Evolutionary conservation across 2,113 vertebrate species (phyloP), one percentile per base, ranked within the genome.

Genomic region (Mormoops blainvillei): DNA sequence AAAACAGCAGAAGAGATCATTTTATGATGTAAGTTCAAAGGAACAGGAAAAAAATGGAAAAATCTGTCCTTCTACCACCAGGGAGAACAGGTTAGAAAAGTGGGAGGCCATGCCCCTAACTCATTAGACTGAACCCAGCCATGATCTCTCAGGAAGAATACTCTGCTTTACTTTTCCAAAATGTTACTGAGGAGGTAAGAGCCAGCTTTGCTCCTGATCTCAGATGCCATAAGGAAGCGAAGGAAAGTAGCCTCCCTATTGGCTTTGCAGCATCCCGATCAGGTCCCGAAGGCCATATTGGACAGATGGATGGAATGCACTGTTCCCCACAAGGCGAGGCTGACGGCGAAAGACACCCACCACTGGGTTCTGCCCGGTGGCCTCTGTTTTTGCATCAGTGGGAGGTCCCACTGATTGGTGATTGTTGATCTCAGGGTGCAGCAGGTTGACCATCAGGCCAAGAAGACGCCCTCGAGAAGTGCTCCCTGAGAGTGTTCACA

Each of bases 261-360:
- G 80, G 24, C 24, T 41, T 36, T 16, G 4, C 3, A 5, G 36
- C 0, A 0, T 7, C 6, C 16, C 1, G 2, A 15, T 12, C 20
- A n/a, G 22, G 13, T 5, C 77, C 48, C 20, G 24, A 36, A 31
- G n/a, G 36, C 10, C 2, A 26, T 0, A 31, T 1, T 15, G 48
- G 43, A 19, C 11, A 71, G 52, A 45, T 6, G 1, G 0, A 1
- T 2, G 50, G 12, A 19, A 14, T 3, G 10, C 43, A 20, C 50
- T 11, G 7, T 18, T 33, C 33, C 11, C 4, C 7, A 4, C 0
- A 6, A 6, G 3, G 8, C 1, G 9, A 5, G 18, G 31, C 1
- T 20, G 50, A n/a, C 0, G 1, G 16, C 2, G 0, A 56, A 10
- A 8, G 5, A 16, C 5, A 7, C 4, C 15, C 26, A 16, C 0